Percentiles rank a stretch among this genome's conserved stretches.
These are phyloP conservation scores for Zosterops hypoxanthus DNA, from an alignment of 2,113 vertebrate species.

Conservation along the genomic window DNA sequence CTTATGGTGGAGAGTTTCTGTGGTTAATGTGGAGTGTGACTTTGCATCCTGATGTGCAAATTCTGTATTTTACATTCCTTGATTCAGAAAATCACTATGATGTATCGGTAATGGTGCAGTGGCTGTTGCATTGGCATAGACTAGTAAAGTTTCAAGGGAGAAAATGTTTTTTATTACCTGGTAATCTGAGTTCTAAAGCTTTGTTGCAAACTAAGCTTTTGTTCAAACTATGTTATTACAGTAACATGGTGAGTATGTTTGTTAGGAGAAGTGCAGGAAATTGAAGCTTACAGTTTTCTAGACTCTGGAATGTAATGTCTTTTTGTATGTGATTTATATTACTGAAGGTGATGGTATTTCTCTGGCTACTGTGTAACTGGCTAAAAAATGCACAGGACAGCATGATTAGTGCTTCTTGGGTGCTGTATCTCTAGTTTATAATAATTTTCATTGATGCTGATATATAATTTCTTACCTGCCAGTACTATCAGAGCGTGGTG, in stretches of 20 bases:
- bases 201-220: background rate
- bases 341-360: background rate
- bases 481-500: accelerated
- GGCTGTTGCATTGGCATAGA: background rate
- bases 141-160: background rate
- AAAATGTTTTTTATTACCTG: background rate
- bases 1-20: background rate
- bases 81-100: background rate
- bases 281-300: background rate
- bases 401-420: background rate
- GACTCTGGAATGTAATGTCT: background rate
- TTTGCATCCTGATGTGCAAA: background rate
- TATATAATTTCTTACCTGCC: background rate
- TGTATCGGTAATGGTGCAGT: background rate
- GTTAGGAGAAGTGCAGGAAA: background rate
- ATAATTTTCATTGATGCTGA: background rate
- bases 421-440: background rate
- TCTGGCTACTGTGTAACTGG: background rate
- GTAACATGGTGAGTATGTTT: background rate
- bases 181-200: background rate
- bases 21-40: background rate
- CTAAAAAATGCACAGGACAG: background rate
- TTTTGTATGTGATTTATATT: background rate
- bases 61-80: background rate
- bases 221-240: background rate